Evolutionary conservation across 2,888 invertebrate species (phyloP), one percentile per base, ranked within the genome.

Genomic region (Lypha dubia): DNA sequence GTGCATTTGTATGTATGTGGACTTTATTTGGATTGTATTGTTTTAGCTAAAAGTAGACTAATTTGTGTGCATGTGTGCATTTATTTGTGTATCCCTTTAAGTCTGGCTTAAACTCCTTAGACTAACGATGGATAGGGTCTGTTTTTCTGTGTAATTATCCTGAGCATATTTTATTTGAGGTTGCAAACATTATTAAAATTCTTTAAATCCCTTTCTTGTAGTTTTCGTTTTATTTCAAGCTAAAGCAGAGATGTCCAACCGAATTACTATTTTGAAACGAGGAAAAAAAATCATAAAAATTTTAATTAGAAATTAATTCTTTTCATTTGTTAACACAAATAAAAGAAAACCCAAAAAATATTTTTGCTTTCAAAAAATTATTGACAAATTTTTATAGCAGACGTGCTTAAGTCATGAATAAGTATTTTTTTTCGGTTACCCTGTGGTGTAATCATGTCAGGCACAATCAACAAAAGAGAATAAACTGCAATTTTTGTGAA

Each of bases 21-120:
- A 79, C 79, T 83, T 49, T 75, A 76, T 9, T 38, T 15, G 15
- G 17, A 28, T 56, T 53, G 20, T 46, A 38, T 80, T 67, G 49
- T 70, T 76, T 75, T 20, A 70, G 17, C 49, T 20, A 70, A 79
- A 83, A 79, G 75, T 83, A 71, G 74, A 65, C 83, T 75, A 83
- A 83, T 83, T 75, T 83, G 44, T 71, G 41, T 20, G 15, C 6
- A 1, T 22, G 35, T 2, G 20, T 71, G 24, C 22, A 15, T 44
- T 13, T 41, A 20, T 63, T 24, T 58, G 49, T 46, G 63, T 32
- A 49, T 65, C 41, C 60, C 35, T 62, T 74, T 75, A 80, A 74
- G 46, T 60, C 73, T 13, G 65, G 71, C 49, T 76, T 73, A 22
- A 51, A 65, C 51, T 63, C 28, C 68, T 38, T 3, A 63, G 80